A percentile compares a stretch with the other conserved stretches of the same genome.
Conservation (phyloP, 2,888 invertebrate genomes). For the Charanyca ferruginea region DNA sequence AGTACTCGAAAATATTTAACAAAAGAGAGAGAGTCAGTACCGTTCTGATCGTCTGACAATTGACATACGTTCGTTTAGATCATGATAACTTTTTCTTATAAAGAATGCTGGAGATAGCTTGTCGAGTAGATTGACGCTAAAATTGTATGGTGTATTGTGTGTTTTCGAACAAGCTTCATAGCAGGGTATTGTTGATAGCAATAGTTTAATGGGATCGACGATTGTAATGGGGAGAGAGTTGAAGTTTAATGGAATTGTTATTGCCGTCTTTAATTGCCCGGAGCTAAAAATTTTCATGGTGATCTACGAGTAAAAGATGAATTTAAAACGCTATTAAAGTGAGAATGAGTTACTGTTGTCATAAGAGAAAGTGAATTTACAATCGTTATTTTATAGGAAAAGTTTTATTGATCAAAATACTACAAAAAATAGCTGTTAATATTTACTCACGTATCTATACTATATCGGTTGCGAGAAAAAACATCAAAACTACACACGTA, state of each 20-base stretch:
- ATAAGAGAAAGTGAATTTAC: constrained; percentile 27
- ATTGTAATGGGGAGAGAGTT: constrained; percentile 49
- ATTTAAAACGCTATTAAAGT: constrained; percentile 22
- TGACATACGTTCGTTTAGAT: constrained; percentile 56
- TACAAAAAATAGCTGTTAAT: too few relatives aligned
- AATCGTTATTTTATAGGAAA: constrained; percentile 13
- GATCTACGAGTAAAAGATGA: constrained; percentile 18
- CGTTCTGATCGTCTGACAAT: constrained; percentile 46
- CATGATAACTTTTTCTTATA: constrained; percentile 65
- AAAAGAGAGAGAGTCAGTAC: constrained; percentile 60
- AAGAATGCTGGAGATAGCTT: constrained; percentile 64
- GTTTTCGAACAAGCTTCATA: constrained; percentile 41
- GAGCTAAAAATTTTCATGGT: constrained; percentile 25
- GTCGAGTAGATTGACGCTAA: constrained; percentile 65
- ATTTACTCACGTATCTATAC: neutral
- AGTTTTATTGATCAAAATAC: too few relatives aligned
- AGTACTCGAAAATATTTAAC: constrained; percentile 59
- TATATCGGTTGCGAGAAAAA: constrained; percentile 8
- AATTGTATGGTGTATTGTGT: constrained; percentile 62
- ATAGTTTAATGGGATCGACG: constrained; percentile 49
- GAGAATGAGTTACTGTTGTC: constrained; percentile 12
- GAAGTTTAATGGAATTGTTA: constrained; percentile 46
- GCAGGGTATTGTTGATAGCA: constrained; percentile 49
- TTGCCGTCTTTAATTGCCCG: constrained; percentile 49
- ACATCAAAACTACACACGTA: constrained; percentile 14